These are phyloP conservation scores for Trididemnum clinides DNA, from an alignment of 23 tunicate species.

Conservation along the genomic window DNA sequence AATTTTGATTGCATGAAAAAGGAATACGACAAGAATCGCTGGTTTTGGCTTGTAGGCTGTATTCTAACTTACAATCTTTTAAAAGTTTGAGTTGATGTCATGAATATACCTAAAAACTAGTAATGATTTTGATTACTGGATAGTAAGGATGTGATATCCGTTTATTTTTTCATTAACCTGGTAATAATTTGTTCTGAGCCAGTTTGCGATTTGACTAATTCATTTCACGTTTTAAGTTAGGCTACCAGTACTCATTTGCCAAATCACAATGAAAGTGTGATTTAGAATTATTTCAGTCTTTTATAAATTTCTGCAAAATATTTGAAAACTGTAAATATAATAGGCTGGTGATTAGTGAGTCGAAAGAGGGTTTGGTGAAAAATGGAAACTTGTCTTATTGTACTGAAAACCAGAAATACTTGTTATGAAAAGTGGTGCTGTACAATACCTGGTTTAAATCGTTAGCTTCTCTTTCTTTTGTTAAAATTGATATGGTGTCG, in stretches of 20 bases:
- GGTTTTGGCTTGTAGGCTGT: too few relatives aligned
- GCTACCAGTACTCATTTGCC: background rate
- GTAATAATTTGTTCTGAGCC: too few relatives aligned
- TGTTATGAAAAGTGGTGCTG: slow-evolving; percentile 14
- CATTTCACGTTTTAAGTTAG: background rate
- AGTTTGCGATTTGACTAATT: too few relatives aligned
- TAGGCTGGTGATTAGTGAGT: too few relatives aligned
- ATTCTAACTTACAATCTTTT: too few relatives aligned
- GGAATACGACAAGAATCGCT: too few relatives aligned
- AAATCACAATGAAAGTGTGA: background rate
- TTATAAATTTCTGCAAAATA: background rate
- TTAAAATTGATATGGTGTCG: background rate
- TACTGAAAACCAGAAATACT: background rate
- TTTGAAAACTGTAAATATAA: background rate
- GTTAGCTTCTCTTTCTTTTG: background rate
- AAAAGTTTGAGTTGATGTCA: too few relatives aligned
- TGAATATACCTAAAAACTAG: background rate
- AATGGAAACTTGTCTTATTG: slow-evolving; percentile 9
- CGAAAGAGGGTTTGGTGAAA: background rate
- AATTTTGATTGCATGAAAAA: too few relatives aligned
- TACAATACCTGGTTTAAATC: slow-evolving; percentile 10
- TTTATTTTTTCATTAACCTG: background rate
- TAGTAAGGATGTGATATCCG: background rate
- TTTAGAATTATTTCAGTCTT: background rate
- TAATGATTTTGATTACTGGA: background rate